Evolutionary conservation across 92 coral and sea anemone species (phyloP), one percentile per base, ranked within the genome.

Genomic region (Epizoanthus rinbou): DNA sequence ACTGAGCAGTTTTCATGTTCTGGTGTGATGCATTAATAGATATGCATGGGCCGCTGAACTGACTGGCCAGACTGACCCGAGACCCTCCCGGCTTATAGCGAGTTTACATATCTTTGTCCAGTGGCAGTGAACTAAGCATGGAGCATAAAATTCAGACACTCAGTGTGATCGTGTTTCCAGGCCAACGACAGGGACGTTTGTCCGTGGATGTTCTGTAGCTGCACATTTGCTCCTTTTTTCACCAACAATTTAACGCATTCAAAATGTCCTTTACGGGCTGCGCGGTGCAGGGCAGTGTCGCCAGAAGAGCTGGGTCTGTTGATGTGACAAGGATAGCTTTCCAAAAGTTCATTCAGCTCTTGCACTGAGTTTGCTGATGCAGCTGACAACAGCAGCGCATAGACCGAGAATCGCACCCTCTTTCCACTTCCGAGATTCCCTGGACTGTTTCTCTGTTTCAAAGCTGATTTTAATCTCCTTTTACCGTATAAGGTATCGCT

Each of bases 311-410:
- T 74, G 4, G 8, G 64, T 56, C n/a, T 15, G 45, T 74, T 74
- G 3, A 74, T 24, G 13, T 74, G 37, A 0, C 39, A 21, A 1
- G 80, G 80, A 16, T 74, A 31, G 3, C 19, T 28, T 25, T 17
- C 24, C 15, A 74, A 25, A n/a, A 74, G 17, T 8, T 74, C 43
- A 6, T 74, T 74, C 24, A 74, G 31, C n/a, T 74, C 80, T 53
- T 74, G 64, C 4, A 54, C 80, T 74, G 65, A 62, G 35, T 74
- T 74, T 74, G 56, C 65, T 23, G 80, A 28, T 25, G 80, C 80
- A 3, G 80, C 80, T 25, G 80, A 53, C 24, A 54, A 1, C 50
- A 74, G 25, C 18, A 74, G 80, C 17, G 64, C 65, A 74, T 54
- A 74, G 28, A 31, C 19, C 8, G 47, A 54, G 57, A 74, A 74